A percentile compares a stretch with the other conserved stretches of the same genome.
These are phyloP conservation scores for Cisticola juncidis DNA, from an alignment of 2,113 vertebrate species.

Conservation along the genomic window DNA sequence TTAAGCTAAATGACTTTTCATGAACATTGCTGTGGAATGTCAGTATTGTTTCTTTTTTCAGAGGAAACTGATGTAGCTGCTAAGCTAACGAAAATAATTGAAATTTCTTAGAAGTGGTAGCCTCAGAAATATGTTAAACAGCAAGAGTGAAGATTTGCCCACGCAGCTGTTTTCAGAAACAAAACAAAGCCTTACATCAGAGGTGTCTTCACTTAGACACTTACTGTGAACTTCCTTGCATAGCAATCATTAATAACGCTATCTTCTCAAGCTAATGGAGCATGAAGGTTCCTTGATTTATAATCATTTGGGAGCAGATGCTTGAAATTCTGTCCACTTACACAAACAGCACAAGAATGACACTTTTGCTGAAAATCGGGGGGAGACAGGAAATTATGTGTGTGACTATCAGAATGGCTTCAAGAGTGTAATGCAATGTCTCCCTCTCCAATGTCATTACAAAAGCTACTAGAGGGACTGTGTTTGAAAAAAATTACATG, in stretches of 20 bases:
- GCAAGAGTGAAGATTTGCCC: neutral
- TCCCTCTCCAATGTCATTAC: neutral
- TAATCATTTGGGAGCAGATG: slow-evolving; percentile 25
- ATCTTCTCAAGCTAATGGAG: slow-evolving; percentile 25
- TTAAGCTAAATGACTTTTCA: neutral
- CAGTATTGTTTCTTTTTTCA: neutral
- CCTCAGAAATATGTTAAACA: slow-evolving; percentile 16
- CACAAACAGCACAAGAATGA: neutral
- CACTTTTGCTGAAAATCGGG: neutral
- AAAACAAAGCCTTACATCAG: slow-evolving; percentile 49
- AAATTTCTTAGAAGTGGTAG: neutral
- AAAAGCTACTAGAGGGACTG: neutral
- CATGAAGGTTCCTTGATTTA: slow-evolving; percentile 56
- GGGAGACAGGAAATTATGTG: neutral
- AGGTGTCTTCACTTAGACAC: slow-evolving; percentile 1
- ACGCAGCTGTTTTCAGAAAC: slow-evolving; percentile 9
- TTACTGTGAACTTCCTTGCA: neutral
- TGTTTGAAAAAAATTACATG: neutral
- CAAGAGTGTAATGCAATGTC: neutral
- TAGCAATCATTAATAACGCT: neutral
- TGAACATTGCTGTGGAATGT: neutral
- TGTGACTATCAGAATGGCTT: neutral
- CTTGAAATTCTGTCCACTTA: slow-evolving; percentile 10
- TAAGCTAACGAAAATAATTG: neutral
- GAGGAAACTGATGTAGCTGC: neutral